These are phyloP conservation scores for Leptinotarsa lineolata DNA, from an alignment of 1,140 invertebrate genomes.

Conservation along the genomic window DNA sequence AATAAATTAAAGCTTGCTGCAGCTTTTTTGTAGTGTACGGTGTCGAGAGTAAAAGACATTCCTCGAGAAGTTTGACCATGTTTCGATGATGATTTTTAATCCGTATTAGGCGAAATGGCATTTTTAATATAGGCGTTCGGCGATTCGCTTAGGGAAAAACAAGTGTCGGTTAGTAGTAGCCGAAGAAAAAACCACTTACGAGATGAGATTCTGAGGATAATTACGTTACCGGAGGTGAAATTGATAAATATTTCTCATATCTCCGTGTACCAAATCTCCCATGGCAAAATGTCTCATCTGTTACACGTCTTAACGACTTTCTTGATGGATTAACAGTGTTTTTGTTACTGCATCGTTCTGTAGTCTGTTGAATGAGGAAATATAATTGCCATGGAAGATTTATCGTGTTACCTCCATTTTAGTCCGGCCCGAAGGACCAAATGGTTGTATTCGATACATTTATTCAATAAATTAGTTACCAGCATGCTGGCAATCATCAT, in stretches of 20 bases:
- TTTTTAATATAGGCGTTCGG: neutral
- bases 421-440: too few relatives aligned
- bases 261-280: neutral
- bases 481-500: too few relatives aligned
- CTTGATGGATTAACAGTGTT: too few relatives aligned
- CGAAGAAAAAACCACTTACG: neutral
- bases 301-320: too few relatives aligned
- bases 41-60: neutral
- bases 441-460: too few relatives aligned
- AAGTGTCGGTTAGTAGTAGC: constrained; percentile 3
- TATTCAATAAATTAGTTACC: too few relatives aligned
- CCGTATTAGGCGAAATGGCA: neutral
- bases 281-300: neutral
- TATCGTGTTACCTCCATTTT: too few relatives aligned
- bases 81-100: neutral
- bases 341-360: too few relatives aligned
- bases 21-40: neutral
- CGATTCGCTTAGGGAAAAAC: constrained; percentile 1
- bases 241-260: neutral
- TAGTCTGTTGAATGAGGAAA: too few relatives aligned
- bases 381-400: too few relatives aligned
- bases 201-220: neutral
- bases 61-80: neutral
- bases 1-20: neutral
- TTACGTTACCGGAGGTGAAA: constrained; percentile 1